Conservation (phyloP, 2,797 vertebrate genomes). For the Otolemur crassicaudatus region DNA sequence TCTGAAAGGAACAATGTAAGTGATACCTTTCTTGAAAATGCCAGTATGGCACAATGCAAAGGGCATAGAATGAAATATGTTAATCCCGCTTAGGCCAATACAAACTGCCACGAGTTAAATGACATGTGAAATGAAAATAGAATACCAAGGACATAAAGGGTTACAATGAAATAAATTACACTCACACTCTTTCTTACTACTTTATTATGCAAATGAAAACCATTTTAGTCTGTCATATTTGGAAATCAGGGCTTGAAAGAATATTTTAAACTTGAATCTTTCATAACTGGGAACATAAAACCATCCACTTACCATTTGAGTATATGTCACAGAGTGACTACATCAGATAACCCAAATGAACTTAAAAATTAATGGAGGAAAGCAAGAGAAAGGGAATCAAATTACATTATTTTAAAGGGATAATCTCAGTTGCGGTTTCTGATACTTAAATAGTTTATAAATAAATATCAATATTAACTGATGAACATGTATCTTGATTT, state of each 20-base stretch:
- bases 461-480: neutral
- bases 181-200: constrained; percentile 37
- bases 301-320: neutral
- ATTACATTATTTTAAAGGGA: neutral
- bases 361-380: neutral
- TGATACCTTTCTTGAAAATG: constrained; percentile 58
- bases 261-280: constrained; percentile 65
- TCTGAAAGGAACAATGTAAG: constrained; percentile 49
- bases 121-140: constrained; percentile 7
- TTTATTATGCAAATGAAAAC: constrained; percentile 81
- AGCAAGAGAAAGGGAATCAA: neutral
- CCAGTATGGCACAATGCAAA: neutral
- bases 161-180: constrained; percentile 65
- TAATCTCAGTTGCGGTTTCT: neutral
- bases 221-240: constrained; percentile 70
- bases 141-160: constrained; percentile 73
- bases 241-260: constrained; percentile 70
- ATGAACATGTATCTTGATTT: constrained; percentile 10
- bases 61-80: constrained; percentile 39
- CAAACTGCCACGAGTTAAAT: neutral
- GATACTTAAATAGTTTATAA: neutral
- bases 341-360: constrained; percentile 24
- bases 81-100: neutral
- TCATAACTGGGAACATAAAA: constrained; percentile 18
- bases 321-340: neutral